Base-by-base conservation (phyloP, 2,888 invertebrate species). In the Rhamnusium bicolor region DNA sequence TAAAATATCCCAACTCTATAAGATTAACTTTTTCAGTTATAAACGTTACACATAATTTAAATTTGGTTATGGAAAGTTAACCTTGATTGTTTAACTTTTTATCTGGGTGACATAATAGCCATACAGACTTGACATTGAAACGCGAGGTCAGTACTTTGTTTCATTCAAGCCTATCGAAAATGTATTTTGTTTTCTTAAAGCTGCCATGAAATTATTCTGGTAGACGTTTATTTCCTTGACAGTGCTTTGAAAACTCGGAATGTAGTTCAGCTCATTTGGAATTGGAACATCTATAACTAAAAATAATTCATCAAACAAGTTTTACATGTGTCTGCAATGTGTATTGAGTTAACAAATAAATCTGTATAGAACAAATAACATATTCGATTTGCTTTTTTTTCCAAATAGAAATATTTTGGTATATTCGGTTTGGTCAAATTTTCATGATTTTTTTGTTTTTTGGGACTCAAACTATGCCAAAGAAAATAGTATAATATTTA, bases 11-110 rank as follows among this genome's bases (percentile, higher is more conserved):
- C 19, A 47, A 14, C 14, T 61, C 18, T 47, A 47, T 19, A 21
- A 61, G 61, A 29, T 29, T 10, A 47, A 21, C 46, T 40, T 19
- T 61, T 18, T 10, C 4, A 65, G 53, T 19, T 12, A n/a, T n/a
- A 53, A 65, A 29, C 21, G 65, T 49, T 65, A 53, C 53, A 65
- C 65, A 65, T 65, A 65, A 53, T 65, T 32, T 53, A 53, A 65
- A 65, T 53, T 65, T 18, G 29, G 65, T 54, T 63, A 53, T 32
- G 65, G 65, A 51, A 65, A 32, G 32, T 53, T 53, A 32, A 53
- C 65, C 65, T 65, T 65, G 65, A 40, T 65, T 65, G 24, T 63
- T 29, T 19, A 65, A 19, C 32, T 63, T 51, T 65, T 65, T 53
- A 65, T 16, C 18, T 14, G 27, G 5, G 53, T 65, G 65, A 65